Conservation (phyloP, 1,140 invertebrate species). For the Subanguina moxae region DNA sequence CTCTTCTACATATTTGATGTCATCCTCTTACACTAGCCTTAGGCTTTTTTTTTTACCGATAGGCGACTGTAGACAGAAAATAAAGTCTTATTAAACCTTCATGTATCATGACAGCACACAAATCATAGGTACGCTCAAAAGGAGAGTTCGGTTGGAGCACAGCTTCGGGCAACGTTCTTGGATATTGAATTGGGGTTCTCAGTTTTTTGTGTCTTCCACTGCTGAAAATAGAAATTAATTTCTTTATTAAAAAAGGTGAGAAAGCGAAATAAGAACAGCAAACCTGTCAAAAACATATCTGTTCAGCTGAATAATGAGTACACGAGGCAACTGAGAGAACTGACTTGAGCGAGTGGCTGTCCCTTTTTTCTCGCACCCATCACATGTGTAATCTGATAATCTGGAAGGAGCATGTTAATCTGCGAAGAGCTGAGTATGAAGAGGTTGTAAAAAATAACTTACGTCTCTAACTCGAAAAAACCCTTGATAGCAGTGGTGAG, state of each 20-base stretch:
- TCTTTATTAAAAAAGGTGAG: not conserved
- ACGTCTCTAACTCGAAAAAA: conserved; percentile 44
- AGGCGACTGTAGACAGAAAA: too few relatives aligned
- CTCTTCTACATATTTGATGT: too few relatives aligned
- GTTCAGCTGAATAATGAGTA: conserved; percentile 51
- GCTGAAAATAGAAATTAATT: conserved; percentile 9
- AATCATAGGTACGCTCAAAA: conserved; percentile 40
- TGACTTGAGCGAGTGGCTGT: conserved; percentile 15
- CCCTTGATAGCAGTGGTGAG: conserved; percentile 40
- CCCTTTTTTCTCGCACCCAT: conserved; percentile 34
- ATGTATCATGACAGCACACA: conserved; percentile 58
- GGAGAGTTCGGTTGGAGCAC: conserved; percentile 14
- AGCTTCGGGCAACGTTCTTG: conserved; percentile 23
- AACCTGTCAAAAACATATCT: conserved; percentile 48
- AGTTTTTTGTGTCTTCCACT: conserved; percentile 44
- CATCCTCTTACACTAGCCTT: too few relatives aligned
- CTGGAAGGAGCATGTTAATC: conserved; percentile 18
- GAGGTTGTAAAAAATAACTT: conserved; percentile 13
- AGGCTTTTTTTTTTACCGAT: too few relatives aligned
- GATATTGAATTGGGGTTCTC: conserved; percentile 43
- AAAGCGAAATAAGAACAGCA: conserved; percentile 14
- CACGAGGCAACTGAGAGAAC: conserved; percentile 37
- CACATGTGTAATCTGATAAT: conserved; percentile 43
- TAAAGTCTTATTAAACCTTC: conserved; percentile 27
- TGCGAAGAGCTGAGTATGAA: too few relatives aligned